Percentiles rank a stretch among this genome's conserved stretches.
These are phyloP conservation scores for Noctua pronuba DNA, from an alignment of 2,888 invertebrate species.

Conservation along the genomic window DNA sequence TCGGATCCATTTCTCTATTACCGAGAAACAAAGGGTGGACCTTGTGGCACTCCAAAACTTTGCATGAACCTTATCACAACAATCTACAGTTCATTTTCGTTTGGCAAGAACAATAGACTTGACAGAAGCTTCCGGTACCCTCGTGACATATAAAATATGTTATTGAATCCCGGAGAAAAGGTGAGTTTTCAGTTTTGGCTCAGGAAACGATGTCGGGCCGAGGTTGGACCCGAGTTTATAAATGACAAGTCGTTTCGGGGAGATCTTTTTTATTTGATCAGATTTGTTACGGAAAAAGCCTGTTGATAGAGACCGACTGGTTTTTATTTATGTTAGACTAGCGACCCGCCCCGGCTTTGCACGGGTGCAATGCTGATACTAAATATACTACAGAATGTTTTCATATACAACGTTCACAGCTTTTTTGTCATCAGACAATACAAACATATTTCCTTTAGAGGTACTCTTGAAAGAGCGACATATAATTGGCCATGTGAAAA, in stretches of 20 bases:
- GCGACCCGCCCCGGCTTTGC: too few relatives aligned
- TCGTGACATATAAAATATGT: conserved; percentile 31
- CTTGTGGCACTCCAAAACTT: conserved; percentile 1
- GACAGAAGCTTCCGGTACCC: background rate
- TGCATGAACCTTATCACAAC: background rate
- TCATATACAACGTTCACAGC: too few relatives aligned
- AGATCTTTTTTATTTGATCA: conserved; percentile 46
- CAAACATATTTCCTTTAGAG: too few relatives aligned
- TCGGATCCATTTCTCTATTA: conserved; percentile 44
- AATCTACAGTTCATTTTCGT: background rate
- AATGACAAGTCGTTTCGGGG: conserved; percentile 31
- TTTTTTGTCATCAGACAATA: too few relatives aligned
- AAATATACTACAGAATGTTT: too few relatives aligned
- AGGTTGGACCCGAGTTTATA: conserved; percentile 16
- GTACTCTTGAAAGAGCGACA: too few relatives aligned
- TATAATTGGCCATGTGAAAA: too few relatives aligned
- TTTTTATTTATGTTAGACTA: background rate
- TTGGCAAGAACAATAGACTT: background rate
- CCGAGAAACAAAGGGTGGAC: conserved; percentile 34
- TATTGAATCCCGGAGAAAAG: conserved; percentile 51
- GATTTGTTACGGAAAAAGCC: conserved; percentile 22
- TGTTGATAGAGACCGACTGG: conserved; percentile 22
- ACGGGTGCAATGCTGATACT: too few relatives aligned
- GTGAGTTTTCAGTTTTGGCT: conserved; percentile 42
- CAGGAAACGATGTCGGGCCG: conserved; percentile 11